These are phyloP conservation scores for Cydia amplana DNA, from an alignment of 1,140 invertebrate species.

Conservation along the genomic window DNA sequence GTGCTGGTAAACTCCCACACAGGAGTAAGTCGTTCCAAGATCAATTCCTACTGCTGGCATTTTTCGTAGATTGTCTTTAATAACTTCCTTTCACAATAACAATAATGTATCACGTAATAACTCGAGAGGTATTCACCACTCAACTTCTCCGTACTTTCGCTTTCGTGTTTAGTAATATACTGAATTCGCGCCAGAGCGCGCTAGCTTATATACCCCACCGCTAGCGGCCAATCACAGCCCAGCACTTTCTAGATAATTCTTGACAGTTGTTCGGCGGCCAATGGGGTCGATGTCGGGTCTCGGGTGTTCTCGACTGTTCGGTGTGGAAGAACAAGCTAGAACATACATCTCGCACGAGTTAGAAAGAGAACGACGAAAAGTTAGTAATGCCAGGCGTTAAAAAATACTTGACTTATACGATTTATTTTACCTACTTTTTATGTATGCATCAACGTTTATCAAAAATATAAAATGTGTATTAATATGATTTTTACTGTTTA, in stretches of 20 bases:
- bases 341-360: no score
- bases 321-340: neutral
- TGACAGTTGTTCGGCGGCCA: slow-evolving; percentile 5
- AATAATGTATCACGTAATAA: slow-evolving; percentile 16
- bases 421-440: neutral
- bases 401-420: neutral
- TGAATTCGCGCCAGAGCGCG: neutral
- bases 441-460: neutral
- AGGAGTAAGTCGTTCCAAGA: slow-evolving; percentile 88
- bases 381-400: neutral
- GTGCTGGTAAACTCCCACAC: slow-evolving; percentile 83
- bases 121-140: slow-evolving; percentile 22
- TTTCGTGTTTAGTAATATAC: neutral
- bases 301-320: slow-evolving; percentile 8
- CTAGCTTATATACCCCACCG: slow-evolving; percentile 13
- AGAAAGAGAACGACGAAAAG: neutral
- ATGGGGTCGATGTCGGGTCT: neutral
- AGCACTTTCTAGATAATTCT: slow-evolving; percentile 20
- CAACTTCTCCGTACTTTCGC: slow-evolving; percentile 24
- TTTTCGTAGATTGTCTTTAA: slow-evolving; percentile 42
- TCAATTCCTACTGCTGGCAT: slow-evolving; percentile 85
- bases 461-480: no score
- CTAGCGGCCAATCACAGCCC: neutral
- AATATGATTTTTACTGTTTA: no score
- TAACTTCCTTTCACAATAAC: neutral